Conservation (phyloP, 2,797 vertebrate genomes). For the Takifugu rubripes region DNA sequence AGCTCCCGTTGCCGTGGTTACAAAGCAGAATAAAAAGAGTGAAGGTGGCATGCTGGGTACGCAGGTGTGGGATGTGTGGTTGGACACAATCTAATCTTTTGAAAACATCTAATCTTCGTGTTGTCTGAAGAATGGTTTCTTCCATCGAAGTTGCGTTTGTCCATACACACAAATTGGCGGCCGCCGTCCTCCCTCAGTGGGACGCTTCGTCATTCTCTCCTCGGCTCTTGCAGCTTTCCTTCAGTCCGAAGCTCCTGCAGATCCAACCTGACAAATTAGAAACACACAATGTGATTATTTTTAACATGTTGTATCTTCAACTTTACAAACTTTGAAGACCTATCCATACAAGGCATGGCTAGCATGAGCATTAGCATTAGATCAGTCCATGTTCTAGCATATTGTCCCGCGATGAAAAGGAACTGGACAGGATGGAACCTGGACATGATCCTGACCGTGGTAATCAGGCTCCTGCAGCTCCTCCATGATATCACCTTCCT, state of each 20-base stretch:
- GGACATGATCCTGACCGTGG: neutral
- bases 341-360: no score
- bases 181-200: conserved; percentile 10
- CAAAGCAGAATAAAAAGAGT: conserved; percentile 26
- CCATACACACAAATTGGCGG: conserved; percentile 31
- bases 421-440: no score
- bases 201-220: neutral
- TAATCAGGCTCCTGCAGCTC: conserved; percentile 10
- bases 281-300: neutral
- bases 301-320: no score
- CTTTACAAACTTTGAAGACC: no score
- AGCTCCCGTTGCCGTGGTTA: conserved; percentile 15
- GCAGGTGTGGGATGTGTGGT: neutral
- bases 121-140: conserved; percentile 38
- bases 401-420: no score
- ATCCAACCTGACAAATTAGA: conserved; percentile 1
- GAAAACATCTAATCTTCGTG: conserved; percentile 33
- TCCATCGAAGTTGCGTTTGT: conserved; percentile 43
- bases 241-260: conserved; percentile 12
- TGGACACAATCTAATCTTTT: conserved; percentile 9
- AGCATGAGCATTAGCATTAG: no score
- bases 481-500: conserved; percentile 16
- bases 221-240: neutral
- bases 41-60: conserved; percentile 26
- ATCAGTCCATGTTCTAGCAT: no score